Evolutionary conservation across 2,113 vertebrate species (phyloP).

Genomic region (Orthonyx spaldingii): DNA sequence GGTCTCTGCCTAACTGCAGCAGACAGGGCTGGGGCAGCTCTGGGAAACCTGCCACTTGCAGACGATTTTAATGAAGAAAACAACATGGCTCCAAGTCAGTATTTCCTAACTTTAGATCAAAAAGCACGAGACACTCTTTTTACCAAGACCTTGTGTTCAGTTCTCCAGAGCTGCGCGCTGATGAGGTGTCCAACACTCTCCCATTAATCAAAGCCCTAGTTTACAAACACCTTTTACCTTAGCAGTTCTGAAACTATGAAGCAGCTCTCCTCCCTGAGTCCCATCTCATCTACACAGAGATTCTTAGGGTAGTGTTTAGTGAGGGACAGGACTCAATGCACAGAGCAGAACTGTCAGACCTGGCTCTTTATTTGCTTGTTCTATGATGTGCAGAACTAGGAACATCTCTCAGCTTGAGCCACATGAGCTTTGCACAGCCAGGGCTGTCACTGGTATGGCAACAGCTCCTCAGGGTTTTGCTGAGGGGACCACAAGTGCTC

Average conservation of each 20-base stretch:
- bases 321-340: not conserved
- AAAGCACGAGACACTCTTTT: not conserved
- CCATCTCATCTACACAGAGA: not conserved
- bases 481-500: not conserved
- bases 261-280: not conserved
- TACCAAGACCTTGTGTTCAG: not conserved
- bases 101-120: not conserved
- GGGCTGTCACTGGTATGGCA: not conserved
- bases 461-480: not conserved
- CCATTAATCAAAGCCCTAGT: not conserved
- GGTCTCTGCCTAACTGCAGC: not conserved
- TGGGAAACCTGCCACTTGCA: not conserved
- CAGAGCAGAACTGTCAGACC: not conserved
- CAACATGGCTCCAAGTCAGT: not conserved
- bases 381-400: not conserved
- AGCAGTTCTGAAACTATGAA: not conserved
- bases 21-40: conserved; percentile 5
- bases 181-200: not conserved
- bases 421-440: not conserved
- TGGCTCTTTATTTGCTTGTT: not conserved
- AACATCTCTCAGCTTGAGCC: not conserved
- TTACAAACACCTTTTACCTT: not conserved
- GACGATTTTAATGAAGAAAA: conserved; percentile 5
- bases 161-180: not conserved
- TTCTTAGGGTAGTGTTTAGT: not conserved